Conservation (phyloP, 2,888 invertebrate genomes). For the Heteropelma amictum region DNA sequence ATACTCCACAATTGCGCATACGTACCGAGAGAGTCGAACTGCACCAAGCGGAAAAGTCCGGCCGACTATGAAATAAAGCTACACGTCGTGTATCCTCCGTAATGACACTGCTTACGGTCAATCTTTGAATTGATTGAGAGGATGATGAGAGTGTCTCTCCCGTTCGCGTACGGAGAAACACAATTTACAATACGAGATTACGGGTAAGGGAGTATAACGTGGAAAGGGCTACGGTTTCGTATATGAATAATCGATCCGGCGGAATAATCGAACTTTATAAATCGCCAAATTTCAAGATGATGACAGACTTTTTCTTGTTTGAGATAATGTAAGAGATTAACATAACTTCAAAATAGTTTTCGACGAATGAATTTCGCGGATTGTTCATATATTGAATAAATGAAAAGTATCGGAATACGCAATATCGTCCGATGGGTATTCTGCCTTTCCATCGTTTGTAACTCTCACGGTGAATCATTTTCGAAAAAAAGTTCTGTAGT, state of each 20-base stretch:
- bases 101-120: slow-evolving; percentile 47
- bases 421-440: too few species aligned
- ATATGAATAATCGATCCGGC: slow-evolving; percentile 11
- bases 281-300: neutral
- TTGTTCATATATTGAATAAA: too few species aligned
- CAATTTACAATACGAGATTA: slow-evolving; percentile 42
- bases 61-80: slow-evolving; percentile 18
- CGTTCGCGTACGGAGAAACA: slow-evolving; percentile 15
- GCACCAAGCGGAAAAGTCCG: slow-evolving; percentile 15
- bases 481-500: too few species aligned
- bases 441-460: too few species aligned
- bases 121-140: slow-evolving; percentile 48
- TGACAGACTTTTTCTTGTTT: neutral
- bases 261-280: slow-evolving; percentile 5
- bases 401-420: too few species aligned
- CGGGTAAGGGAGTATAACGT: slow-evolving; percentile 12
- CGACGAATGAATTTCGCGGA: too few species aligned
- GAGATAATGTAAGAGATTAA: neutral
- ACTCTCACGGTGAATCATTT: too few species aligned
- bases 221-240: neutral
- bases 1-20: slow-evolving; percentile 34
- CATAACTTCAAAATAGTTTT: too few species aligned
- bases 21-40: neutral
- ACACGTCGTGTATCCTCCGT: slow-evolving; percentile 33
- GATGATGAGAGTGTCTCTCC: slow-evolving; percentile 8